Percentiles rank a stretch among this genome's conserved stretches.
phyloP scores from a whole-genome alignment of 2,888 invertebrate genomes.

The Orgyia antiqua region DNA sequence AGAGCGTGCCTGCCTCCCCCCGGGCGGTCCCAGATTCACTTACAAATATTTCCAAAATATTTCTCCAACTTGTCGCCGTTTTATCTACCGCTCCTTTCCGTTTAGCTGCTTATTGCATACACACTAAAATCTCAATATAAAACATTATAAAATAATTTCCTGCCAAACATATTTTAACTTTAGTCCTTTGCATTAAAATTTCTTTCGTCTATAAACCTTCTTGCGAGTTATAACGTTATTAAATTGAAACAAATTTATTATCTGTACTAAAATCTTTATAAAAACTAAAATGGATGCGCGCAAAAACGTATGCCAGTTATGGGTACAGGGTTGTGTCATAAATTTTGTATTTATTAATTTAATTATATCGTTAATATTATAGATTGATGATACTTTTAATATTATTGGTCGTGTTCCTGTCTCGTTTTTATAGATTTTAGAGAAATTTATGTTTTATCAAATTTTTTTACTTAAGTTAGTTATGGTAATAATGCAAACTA shows the following conservation, averaged over 20 bases:
- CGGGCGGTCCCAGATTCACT: slow-evolving; percentile 54
- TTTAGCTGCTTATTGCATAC: slow-evolving; percentile 63
- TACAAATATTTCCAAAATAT: slow-evolving; percentile 78
- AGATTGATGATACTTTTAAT: slow-evolving; percentile 20
- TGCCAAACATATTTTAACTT: slow-evolving; percentile 9
- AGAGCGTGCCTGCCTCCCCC: slow-evolving; percentile 37
- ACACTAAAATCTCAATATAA: slow-evolving; percentile 16
- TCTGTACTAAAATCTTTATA: slow-evolving; percentile 70
- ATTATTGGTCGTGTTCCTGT: slow-evolving; percentile 9
- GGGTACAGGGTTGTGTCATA: slow-evolving; percentile 51
- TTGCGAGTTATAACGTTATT: slow-evolving; percentile 16
- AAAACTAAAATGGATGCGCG: slow-evolving; percentile 67
- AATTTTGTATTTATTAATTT: slow-evolving; percentile 40
- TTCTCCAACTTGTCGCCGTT: slow-evolving; percentile 74
- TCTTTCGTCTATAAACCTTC: slow-evolving; percentile 7
- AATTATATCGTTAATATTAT: slow-evolving; percentile 32
- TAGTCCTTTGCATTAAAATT: not conserved
- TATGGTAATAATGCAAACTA: not conserved
- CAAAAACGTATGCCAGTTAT: slow-evolving; percentile 57
- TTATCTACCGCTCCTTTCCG: slow-evolving; percentile 75
- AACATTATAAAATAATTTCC: slow-evolving; percentile 1
- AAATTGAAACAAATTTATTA: slow-evolving; percentile 41
- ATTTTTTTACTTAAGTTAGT: not conserved
- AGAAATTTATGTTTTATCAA: not conserved
- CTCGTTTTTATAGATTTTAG: slow-evolving; percentile 1